A percentile compares a stretch with the other conserved stretches of the same genome.
Conservation (phyloP, 2,113 vertebrate species). For the Campylomormyrus tamandua region DNA sequence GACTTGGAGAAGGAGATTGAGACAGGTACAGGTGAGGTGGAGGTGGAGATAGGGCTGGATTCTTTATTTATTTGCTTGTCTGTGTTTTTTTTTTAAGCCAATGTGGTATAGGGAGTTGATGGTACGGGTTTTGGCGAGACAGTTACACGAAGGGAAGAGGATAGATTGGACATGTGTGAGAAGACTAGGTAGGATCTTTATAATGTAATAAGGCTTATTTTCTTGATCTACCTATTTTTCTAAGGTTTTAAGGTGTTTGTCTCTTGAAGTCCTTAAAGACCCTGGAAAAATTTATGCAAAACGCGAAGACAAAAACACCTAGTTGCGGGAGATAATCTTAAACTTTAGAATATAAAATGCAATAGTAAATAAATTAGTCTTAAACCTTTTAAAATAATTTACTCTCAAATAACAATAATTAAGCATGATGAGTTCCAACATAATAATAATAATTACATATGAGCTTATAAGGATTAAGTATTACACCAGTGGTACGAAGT, state of each 20-base stretch:
- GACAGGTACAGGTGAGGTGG: neutral
- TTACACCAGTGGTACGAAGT: neutral
- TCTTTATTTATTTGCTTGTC: neutral
- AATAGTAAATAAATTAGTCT: neutral
- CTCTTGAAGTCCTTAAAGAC: neutral
- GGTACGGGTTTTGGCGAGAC: neutral
- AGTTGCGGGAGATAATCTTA: neutral
- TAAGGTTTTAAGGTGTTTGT: neutral
- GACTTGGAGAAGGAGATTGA: neutral
- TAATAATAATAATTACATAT: neutral
- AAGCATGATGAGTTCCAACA: neutral
- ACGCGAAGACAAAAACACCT: neutral
- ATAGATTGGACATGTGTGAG: neutral
- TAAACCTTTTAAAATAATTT: neutral
- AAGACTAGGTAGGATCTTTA: neutral
- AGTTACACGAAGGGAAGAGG: neutral
- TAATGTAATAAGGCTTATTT: neutral
- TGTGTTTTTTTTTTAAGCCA: neutral
- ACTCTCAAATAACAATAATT: constrained; percentile 3
- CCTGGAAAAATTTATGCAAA: neutral
- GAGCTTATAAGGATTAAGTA: neutral
- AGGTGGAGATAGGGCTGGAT: neutral
- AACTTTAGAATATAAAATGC: neutral
- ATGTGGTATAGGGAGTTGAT: neutral
- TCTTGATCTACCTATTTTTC: neutral